phyloP scores from a whole-genome alignment of 2,888 invertebrate genomes.

The Bruchidius siliquastri region DNA sequence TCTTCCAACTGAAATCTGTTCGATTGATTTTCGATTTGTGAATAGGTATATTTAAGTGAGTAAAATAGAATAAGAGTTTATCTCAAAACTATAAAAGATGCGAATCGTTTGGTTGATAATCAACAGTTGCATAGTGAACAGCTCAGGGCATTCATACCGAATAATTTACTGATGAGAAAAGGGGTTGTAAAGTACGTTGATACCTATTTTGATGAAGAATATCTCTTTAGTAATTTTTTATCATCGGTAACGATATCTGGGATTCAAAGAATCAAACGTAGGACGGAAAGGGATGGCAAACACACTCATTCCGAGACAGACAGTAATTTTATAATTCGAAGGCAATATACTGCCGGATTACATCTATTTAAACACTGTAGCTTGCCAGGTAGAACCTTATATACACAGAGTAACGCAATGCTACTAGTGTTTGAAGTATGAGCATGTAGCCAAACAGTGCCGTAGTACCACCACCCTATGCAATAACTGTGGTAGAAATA shows the following conservation, averaged over 20 bases:
- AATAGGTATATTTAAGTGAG: too few relatives aligned
- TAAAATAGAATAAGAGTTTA: slow-evolving; percentile 8
- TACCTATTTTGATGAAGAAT: slow-evolving; percentile 1
- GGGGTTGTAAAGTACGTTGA: not conserved
- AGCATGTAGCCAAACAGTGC: slow-evolving; percentile 5
- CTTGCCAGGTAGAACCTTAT: too few relatives aligned
- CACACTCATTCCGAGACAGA: too few relatives aligned
- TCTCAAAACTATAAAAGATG: slow-evolving; percentile 2
- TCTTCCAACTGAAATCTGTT: too few relatives aligned
- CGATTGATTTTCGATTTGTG: too few relatives aligned
- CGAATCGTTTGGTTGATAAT: slow-evolving; percentile 6
- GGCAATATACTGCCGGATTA: not conserved
- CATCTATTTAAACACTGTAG: too few relatives aligned
- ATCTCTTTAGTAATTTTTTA: not conserved
- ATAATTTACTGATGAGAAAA: slow-evolving; percentile 4
- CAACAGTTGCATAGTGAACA: slow-evolving; percentile 1
- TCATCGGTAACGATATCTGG: not conserved
- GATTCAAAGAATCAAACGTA: slow-evolving; percentile 1
- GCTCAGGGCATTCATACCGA: slow-evolving; percentile 7
- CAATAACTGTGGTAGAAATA: slow-evolving; percentile 1
- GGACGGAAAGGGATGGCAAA: not conserved
- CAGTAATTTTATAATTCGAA: not conserved
- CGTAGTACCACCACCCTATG: not conserved
- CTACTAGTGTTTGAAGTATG: not conserved
- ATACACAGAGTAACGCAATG: too few relatives aligned